These are phyloP conservation scores for Euplagia quadripunctaria DNA, from an alignment of 2,888 invertebrate genomes.

Conservation along the genomic window DNA sequence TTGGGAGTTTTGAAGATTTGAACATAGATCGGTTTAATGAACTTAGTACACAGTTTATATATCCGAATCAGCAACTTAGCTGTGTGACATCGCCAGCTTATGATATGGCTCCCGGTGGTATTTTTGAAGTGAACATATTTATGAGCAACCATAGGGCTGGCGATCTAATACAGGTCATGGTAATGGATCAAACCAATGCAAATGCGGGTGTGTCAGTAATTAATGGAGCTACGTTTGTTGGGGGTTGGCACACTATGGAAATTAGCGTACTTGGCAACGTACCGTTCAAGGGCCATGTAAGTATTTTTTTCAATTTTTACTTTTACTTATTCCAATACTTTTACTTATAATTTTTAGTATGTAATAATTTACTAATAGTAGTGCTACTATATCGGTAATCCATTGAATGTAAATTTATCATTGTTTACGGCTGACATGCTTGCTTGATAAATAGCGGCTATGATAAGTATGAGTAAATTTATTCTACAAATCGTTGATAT, in stretches of 20 bases:
- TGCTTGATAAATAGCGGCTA: background rate
- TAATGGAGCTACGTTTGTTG: background rate
- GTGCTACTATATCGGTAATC: background rate
- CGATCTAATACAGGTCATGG: constrained; percentile 5
- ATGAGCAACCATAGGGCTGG: background rate
- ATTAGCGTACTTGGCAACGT: background rate
- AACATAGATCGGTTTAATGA: background rate
- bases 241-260: background rate
- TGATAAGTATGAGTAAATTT: constrained; percentile 9
- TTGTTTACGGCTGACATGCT: background rate
- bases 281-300: constrained; percentile 4
- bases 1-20: background rate
- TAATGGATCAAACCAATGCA: background rate
- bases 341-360: background rate
- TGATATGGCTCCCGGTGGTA: constrained; percentile 2
- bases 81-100: background rate
- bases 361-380: background rate
- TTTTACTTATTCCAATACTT: background rate
- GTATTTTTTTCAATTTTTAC: background rate
- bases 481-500: background rate
- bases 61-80: background rate
- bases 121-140: constrained; percentile 8
- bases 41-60: constrained; percentile 6
- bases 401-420: constrained; percentile 10
- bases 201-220: background rate